Base-by-base conservation (phyloP, 2,888 invertebrate genomes). In the Euproctis similis region DNA sequence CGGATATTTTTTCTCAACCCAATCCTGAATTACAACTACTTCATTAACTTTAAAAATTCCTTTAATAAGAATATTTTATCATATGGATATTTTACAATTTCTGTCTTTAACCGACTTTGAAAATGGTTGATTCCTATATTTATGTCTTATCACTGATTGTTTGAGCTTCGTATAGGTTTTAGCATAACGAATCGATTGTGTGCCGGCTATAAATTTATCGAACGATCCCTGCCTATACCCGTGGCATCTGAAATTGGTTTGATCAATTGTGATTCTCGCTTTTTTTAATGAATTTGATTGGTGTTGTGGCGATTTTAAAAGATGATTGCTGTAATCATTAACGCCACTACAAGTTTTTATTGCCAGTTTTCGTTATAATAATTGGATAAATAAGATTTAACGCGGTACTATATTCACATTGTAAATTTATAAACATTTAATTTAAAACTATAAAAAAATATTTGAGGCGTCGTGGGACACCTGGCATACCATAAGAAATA, bases 231-330 rank as follows among this genome's bases (percentile, higher is more conserved):
- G n/a, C n/a, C 31, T 24, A 36, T 26, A 34, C 27, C 49, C 49
- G 42, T 50, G 29, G 30, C 49, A 50, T 50, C 34, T 42, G 29
- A 51, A 50, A 50, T 50, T 50, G 47, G 36, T 44, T 34, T 33
- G 12, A 31, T 30, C 34, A 36, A 36, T 32, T 31, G 27, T 31
- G 46, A 41, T 42, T 4, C 4, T 34, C 36, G 22, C 16, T n/a
- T n/a, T 14, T 26, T 18, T 28, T 39, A 41, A 46, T 44, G 39
- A 39, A 28, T 38, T 34, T 38, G 37, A 49, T 50, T 50, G 48
- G 37, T 12, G 34, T 46, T 49, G 31, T 30, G 28, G 36, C 35
- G 31, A n/a, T 36, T 31, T 23, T 28, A 22, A 18, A 30, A 36
- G 7, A 10, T 48, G 39, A 47, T 48, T 42, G 46, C 24, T 45